A percentile compares a stretch with the other conserved stretches of the same genome.
These are phyloP conservation scores for Chymomyza procnemis DNA, from an alignment of 2,888 invertebrate species.

Conservation along the genomic window DNA sequence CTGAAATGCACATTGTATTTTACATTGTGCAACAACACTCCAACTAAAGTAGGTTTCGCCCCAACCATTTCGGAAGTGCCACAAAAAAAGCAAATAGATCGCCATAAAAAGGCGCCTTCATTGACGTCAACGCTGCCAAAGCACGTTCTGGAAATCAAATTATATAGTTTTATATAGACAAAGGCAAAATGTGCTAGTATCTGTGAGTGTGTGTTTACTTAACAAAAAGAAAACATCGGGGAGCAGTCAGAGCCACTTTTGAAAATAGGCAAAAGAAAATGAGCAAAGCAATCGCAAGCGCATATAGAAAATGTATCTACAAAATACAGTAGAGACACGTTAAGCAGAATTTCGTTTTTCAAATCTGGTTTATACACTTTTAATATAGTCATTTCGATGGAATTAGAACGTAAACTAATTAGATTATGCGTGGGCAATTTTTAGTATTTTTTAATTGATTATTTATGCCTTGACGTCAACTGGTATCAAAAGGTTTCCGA, in stretches of 20 bases:
- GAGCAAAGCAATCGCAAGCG: background rate
- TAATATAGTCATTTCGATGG: background rate
- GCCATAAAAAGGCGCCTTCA: constrained; percentile 19
- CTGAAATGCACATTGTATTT: background rate
- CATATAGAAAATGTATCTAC: background rate
- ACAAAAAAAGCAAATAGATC: background rate
- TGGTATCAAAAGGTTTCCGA: background rate
- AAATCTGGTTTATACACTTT: background rate
- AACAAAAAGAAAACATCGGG: constrained; percentile 41
- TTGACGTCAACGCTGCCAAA: constrained; percentile 64
- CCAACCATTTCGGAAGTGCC: background rate
- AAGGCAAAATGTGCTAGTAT: constrained; percentile 4
- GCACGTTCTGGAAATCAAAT: constrained; percentile 72
- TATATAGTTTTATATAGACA: constrained; percentile 37
- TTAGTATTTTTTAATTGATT: background rate
- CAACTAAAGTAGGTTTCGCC: background rate
- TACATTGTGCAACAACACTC: background rate
- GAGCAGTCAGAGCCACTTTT: constrained; percentile 24
- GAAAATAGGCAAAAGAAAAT: constrained; percentile 39
- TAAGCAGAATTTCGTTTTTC: background rate
- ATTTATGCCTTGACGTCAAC: background rate
- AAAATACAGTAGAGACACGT: background rate
- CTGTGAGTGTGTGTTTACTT: background rate
- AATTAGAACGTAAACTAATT: background rate
- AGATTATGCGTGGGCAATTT: background rate